Base-by-base conservation (phyloP, 2,797 vertebrate genomes). In the Poecilia wingei region DNA sequence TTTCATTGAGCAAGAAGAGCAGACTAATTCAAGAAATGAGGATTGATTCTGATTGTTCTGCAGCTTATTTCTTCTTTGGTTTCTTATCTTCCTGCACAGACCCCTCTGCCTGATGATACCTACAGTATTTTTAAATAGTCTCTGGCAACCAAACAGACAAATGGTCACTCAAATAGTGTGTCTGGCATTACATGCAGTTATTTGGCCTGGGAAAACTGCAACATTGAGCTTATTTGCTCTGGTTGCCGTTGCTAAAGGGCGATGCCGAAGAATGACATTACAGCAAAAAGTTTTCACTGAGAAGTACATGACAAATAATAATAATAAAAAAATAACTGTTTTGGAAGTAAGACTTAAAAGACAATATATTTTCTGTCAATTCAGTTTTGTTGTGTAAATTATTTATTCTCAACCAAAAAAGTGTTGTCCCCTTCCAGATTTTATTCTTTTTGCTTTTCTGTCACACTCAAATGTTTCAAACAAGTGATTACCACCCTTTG, bases 1-100 rank as follows among this genome's bases (percentile, higher is more conserved):
- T 85, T 85, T 80, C 66, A 31, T 53, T 57, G 74, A 45, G 68
- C 66, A 79, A 68, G 80, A 81, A 33, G 73, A 87, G 69, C 84
- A 47, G 81, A 83, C 69, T 76, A 70, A 86, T 86, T 86, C 71
- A 53, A 41, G 6, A 72, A 84, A 89, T 82, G 43, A 82, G 79
- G 76, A 86, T 87, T 69, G 85, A 91, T 90, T 81, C 76, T 16
- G 66, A 82, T 84, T 70, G 73, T 84, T 86, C 82, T 74, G 82
- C 79, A 75, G 82, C 82, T 86, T 82, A 82, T 81, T 89, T 68
- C 83, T 85, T 86, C 82, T 79, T 88, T 64, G 68, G 79, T 46
- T 77, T 86, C 84, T 79, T 82, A 86, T 86, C 91, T 79, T 14
- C 41, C 83, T 57, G 70, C 59, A 74, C 76, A 47, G 76, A 43